A percentile compares a stretch with the other conserved stretches of the same genome.
Conservation (phyloP, 2,888 invertebrate genomes). For the Apocheima hispidaria region DNA sequence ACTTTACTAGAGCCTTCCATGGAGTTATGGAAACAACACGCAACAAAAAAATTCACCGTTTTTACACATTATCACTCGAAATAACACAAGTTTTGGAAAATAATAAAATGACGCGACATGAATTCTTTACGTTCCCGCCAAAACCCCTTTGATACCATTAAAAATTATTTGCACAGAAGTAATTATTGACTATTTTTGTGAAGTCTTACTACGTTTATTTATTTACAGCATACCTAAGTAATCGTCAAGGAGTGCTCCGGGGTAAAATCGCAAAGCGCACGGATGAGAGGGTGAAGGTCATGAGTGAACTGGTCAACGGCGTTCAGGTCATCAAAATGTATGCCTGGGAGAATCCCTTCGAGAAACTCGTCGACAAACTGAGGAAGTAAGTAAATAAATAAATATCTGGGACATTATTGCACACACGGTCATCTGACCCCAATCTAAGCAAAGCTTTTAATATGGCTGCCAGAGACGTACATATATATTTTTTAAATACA, state of each 20-base stretch:
- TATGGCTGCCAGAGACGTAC: too few relatives aligned
- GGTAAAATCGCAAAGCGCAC: slow-evolving; percentile 89
- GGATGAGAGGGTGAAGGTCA: slow-evolving; percentile 91
- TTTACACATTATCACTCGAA: too few relatives aligned
- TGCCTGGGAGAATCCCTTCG: slow-evolving; percentile 93
- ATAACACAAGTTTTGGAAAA: too few relatives aligned
- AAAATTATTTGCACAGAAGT: too few relatives aligned
- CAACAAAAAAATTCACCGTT: too few relatives aligned
- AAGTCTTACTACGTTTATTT: background rate
- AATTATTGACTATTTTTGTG: background rate
- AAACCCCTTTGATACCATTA: too few relatives aligned
- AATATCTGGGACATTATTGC: too few relatives aligned
- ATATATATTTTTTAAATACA: too few relatives aligned
- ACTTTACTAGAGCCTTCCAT: too few relatives aligned
- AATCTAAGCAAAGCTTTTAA: background rate
- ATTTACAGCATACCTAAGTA: slow-evolving; percentile 77
- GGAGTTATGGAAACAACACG: too few relatives aligned
- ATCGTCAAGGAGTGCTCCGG: slow-evolving; percentile 77
- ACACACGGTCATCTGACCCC: background rate
- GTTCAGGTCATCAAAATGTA: slow-evolving; percentile 95
- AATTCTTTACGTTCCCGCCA: too few relatives aligned
- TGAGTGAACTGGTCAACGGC: slow-evolving; percentile 92
- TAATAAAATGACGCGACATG: too few relatives aligned
- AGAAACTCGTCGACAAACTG: slow-evolving; percentile 87
- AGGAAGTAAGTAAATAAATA: slow-evolving; percentile 89